Conservation (phyloP, 1,140 invertebrate genomes). For the Lepidurus packardi region DNA sequence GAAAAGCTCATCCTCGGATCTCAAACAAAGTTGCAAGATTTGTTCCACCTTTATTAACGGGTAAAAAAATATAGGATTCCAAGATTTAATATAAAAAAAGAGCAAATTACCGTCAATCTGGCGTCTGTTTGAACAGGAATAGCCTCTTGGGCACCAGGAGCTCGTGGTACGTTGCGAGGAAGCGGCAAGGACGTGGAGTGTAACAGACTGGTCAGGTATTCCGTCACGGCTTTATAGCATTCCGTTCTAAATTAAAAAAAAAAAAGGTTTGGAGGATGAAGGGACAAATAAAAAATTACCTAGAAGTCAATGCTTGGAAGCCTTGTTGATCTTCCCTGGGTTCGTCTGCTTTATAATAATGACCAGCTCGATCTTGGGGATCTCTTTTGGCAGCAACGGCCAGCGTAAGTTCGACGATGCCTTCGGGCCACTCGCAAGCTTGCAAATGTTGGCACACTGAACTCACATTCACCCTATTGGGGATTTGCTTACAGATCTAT, state of each 20-base stretch:
- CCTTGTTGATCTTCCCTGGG: conserved; percentile 60
- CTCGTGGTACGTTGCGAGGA: conserved; percentile 7
- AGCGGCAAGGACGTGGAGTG: not conserved
- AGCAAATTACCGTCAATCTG: not conserved
- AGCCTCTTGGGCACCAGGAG: not conserved
- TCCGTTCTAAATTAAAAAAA: not conserved
- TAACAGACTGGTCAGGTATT: not conserved
- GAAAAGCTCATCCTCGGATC: conserved; percentile 72
- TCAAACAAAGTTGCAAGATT: conserved; percentile 46
- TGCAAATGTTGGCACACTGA: conserved; percentile 71
- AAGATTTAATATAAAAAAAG: not conserved
- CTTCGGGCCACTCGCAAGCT: conserved; percentile 71
- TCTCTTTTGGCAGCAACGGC: conserved; percentile 78
- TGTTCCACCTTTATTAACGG: conserved; percentile 41
- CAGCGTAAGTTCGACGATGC: conserved; percentile 80
- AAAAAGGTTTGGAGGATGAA: not conserved
- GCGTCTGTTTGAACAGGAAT: conserved; percentile 6
- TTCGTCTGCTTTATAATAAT: conserved; percentile 81
- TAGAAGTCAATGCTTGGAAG: conserved; percentile 44
- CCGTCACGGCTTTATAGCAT: not conserved
- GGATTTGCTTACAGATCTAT: conserved; percentile 76
- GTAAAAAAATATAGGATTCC: conserved; percentile 16
- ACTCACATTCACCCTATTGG: conserved; percentile 67
- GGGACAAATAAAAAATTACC: conserved; percentile 37
- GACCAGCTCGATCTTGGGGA: conserved; percentile 73